phyloP scores from a whole-genome alignment of 2,888 invertebrate species.

The Holacanthella duospinosa region DNA sequence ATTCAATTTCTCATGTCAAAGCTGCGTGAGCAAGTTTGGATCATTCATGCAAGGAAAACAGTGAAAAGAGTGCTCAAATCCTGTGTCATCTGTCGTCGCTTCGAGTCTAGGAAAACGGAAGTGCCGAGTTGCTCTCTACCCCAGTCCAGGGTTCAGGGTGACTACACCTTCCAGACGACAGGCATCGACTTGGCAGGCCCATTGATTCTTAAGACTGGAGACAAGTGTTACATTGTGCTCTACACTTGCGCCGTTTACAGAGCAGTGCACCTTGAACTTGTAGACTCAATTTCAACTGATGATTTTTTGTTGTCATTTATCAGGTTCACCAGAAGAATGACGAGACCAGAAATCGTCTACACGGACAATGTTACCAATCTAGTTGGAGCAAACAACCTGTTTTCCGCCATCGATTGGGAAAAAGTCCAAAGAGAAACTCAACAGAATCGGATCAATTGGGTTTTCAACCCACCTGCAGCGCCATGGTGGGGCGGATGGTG shows the following conservation, averaged over 20 bases:
- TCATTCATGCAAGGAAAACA: background rate
- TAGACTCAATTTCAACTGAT: conserved; percentile 37
- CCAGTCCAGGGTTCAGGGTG: background rate
- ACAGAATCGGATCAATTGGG: conserved; percentile 8
- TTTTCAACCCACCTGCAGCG: conserved; percentile 8
- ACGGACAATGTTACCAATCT: too few relatives aligned
- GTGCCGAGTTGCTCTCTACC: background rate
- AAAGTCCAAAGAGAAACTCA: background rate
- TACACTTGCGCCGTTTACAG: conserved; percentile 42
- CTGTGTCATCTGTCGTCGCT: background rate
- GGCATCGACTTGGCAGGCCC: conserved; percentile 42
- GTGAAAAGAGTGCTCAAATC: background rate
- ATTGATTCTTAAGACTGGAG: conserved; percentile 32
- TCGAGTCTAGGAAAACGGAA: background rate
- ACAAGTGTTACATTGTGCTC: conserved; percentile 39
- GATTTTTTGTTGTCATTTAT: conserved; percentile 39
- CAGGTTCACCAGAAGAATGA: conserved; percentile 42
- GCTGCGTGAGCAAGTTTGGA: background rate
- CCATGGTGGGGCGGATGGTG: too few relatives aligned
- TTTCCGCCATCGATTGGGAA: conserved; percentile 46
- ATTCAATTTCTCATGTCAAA: too few relatives aligned
- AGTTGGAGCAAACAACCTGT: conserved; percentile 40
- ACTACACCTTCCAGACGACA: background rate
- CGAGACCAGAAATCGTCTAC: background rate
- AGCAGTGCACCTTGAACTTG: conserved; percentile 42